phyloP scores from a whole-genome alignment of 92 coral and sea anemone genomes.

The Ricordea florida region DNA sequence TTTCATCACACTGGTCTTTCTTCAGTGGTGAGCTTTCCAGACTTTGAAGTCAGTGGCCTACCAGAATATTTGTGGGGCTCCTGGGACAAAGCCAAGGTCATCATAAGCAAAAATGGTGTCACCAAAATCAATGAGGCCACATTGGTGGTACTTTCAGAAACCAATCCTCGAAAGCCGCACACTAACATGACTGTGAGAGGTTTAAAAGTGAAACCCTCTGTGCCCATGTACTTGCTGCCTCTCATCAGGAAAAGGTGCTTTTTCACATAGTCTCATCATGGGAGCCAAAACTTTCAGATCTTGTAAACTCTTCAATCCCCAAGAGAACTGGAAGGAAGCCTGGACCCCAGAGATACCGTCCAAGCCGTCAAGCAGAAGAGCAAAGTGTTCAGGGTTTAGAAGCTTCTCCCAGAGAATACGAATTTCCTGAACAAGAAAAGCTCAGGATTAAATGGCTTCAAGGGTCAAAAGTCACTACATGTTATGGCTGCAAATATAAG shows the following conservation, averaged over 20 bases:
- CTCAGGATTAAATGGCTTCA: neutral
- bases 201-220: slow-evolving; percentile 35
- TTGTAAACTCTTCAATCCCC: slow-evolving; percentile 16
- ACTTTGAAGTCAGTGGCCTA: slow-evolving; percentile 26
- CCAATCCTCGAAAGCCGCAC: slow-evolving; percentile 56
- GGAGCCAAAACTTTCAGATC: slow-evolving; percentile 24
- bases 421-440: neutral
- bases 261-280: slow-evolving; percentile 14
- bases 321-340: slow-evolving; percentile 35
- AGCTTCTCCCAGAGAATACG: neutral
- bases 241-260: neutral
- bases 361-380: neutral
- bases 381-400: slow-evolving; percentile 11
- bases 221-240: slow-evolving; percentile 42
- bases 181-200: slow-evolving; percentile 38
- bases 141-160: neutral
- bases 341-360: slow-evolving; percentile 18
- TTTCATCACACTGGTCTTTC: neutral
- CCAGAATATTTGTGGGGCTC: slow-evolving; percentile 8
- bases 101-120: slow-evolving; percentile 30
- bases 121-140: slow-evolving; percentile 24
- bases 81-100: slow-evolving; percentile 27
- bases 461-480: slow-evolving; percentile 29
- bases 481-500: slow-evolving; percentile 32
- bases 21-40: slow-evolving; percentile 31